Conservation (phyloP, 2,888 invertebrate species). For the Lamellibrachia satsuma region DNA sequence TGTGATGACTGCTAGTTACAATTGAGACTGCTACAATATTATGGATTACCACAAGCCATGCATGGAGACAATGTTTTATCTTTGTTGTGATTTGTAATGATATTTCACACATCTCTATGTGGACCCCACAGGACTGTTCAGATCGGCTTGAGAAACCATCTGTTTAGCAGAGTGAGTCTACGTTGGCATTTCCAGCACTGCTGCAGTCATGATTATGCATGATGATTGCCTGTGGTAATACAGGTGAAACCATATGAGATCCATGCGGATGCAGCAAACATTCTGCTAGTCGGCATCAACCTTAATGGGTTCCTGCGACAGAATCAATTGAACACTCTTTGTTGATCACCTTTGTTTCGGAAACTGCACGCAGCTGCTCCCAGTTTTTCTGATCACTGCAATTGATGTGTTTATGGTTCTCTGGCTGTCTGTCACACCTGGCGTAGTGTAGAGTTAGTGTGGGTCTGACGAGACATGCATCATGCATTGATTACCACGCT, state of each 20-base stretch:
- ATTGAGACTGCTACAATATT: background rate
- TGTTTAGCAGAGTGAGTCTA: background rate
- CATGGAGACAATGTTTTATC: background rate
- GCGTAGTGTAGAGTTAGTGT: background rate
- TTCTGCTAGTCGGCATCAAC: background rate
- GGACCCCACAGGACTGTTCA: background rate
- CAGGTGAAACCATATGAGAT: background rate
- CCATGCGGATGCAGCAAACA: background rate
- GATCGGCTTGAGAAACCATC: background rate
- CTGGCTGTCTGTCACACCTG: background rate
- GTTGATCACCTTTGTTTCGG: background rate
- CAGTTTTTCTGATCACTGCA: background rate
- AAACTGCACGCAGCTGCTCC: background rate
- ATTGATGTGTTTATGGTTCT: background rate
- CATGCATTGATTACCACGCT: background rate
- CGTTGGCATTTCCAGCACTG: background rate
- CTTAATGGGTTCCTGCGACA: background rate
- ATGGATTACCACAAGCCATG: background rate
- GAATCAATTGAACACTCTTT: background rate
- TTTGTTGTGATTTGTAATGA: background rate
- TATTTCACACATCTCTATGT: background rate
- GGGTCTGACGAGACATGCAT: background rate
- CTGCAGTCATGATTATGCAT: background rate
- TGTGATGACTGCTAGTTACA: background rate
- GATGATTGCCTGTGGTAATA: background rate